Percentiles rank a stretch among this genome's conserved stretches.
Evolutionary conservation across 2,113 vertebrate genomes (phyloP).

Genomic region (Ondatra zibethicus): DNA sequence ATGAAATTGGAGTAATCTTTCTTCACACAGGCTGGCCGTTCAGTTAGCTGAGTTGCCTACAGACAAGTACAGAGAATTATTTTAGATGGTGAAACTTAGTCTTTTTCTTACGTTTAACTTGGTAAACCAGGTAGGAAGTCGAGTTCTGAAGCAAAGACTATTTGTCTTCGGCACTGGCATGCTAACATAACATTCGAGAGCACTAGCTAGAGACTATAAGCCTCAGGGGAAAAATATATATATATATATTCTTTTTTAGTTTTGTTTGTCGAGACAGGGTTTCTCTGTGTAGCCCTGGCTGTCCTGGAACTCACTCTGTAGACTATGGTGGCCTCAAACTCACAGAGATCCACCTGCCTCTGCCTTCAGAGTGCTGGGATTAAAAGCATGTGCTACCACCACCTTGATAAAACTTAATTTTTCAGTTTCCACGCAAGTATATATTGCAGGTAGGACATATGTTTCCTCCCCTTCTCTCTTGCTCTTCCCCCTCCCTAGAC

Average conservation of each 20-base stretch:
- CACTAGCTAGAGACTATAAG: background rate
- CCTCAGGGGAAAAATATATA: background rate
- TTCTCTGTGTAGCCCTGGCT: background rate
- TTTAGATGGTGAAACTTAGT: background rate
- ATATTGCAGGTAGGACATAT: no score
- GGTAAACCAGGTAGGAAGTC: background rate
- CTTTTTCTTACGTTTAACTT: background rate
- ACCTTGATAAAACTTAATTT: no score
- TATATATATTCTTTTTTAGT: background rate
- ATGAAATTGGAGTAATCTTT: constrained; percentile 99
- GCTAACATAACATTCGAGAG: background rate
- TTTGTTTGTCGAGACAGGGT: background rate
- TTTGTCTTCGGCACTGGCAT: background rate
- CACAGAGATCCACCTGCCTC: background rate
- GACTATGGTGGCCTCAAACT: background rate
- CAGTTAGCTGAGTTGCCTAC: constrained; percentile 94
- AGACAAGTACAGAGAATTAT: constrained; percentile 12
- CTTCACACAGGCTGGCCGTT: constrained; percentile 96
- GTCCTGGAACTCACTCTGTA: background rate
- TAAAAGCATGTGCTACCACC: background rate
- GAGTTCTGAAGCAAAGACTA: background rate
- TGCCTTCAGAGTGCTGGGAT: background rate
- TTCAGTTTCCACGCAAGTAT: no score
- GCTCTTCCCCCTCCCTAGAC: no score
- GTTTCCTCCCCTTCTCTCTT: no score